Conservation (phyloP, 2,797 vertebrate genomes). For the Halcyon chelicuti region DNA sequence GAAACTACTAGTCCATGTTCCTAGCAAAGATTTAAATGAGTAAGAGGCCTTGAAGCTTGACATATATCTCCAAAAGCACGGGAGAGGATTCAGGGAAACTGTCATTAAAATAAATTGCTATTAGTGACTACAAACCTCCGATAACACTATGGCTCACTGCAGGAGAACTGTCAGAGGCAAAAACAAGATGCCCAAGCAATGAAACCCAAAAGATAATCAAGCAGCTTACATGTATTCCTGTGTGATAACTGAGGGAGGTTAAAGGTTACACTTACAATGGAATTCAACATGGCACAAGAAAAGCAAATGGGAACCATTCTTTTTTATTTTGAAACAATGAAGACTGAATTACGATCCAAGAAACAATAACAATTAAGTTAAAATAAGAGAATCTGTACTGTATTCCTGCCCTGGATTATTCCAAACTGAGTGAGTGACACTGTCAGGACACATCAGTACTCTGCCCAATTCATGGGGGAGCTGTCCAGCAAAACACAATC, state of each 20-base stretch:
- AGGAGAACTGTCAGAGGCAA: not conserved
- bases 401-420: not conserved
- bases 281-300: not conserved
- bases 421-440: rapidly evolving
- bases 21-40: not conserved
- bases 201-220: not conserved
- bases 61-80: not conserved
- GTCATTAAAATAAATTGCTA: not conserved
- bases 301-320: not conserved
- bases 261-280: not conserved
- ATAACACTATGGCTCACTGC: not conserved
- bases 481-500: constrained; percentile 35
- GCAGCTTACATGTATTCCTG: not conserved
- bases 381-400: not conserved
- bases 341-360: not conserved
- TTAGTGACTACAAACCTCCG: not conserved
- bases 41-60: constrained; percentile 8
- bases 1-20: not conserved
- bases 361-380: not conserved
- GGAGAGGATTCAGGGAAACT: not conserved
- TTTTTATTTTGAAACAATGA: not conserved
- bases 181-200: not conserved
- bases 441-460: not conserved
- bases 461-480: not conserved
- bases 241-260: not conserved